Conservation (phyloP, 2,888 invertebrate genomes). For the Uloborus plumipes region DNA sequence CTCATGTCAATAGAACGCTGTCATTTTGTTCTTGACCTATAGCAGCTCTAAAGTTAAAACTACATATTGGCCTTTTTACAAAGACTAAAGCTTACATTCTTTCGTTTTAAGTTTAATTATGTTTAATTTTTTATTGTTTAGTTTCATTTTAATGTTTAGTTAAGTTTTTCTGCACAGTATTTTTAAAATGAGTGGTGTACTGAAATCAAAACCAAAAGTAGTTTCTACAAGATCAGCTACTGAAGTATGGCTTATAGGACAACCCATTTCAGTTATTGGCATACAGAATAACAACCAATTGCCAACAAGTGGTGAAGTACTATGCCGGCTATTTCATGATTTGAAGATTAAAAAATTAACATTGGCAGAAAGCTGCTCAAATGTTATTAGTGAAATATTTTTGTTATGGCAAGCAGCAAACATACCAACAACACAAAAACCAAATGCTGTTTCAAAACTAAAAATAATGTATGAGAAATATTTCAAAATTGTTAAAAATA, state of each 20-base stretch:
- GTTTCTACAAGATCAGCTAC: neutral
- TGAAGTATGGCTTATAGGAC: neutral
- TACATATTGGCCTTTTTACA: neutral
- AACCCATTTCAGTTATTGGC: neutral
- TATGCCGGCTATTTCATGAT: slow-evolving; percentile 1
- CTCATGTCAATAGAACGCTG: neutral
- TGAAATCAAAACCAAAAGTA: neutral
- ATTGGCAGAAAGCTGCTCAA: neutral
- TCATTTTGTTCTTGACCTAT: neutral
- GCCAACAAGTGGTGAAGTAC: neutral
- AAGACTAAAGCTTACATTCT: neutral
- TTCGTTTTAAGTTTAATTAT: too few species aligned
- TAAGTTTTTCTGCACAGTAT: neutral
- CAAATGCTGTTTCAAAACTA: neutral
- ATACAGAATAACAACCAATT: neutral
- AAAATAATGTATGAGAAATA: neutral
- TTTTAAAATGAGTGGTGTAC: neutral
- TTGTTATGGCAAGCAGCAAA: neutral
- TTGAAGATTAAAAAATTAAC: neutral
- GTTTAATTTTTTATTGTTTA: too few species aligned
- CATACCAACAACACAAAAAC: neutral
- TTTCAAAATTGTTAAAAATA: neutral
- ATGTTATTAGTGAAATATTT: neutral
- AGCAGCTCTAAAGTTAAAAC: neutral
- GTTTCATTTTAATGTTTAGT: too few species aligned